Percentiles rank a stretch among this genome's conserved stretches.
These are phyloP conservation scores for Leptinotarsa defecta DNA, from an alignment of 1,140 invertebrate species.

Conservation along the genomic window DNA sequence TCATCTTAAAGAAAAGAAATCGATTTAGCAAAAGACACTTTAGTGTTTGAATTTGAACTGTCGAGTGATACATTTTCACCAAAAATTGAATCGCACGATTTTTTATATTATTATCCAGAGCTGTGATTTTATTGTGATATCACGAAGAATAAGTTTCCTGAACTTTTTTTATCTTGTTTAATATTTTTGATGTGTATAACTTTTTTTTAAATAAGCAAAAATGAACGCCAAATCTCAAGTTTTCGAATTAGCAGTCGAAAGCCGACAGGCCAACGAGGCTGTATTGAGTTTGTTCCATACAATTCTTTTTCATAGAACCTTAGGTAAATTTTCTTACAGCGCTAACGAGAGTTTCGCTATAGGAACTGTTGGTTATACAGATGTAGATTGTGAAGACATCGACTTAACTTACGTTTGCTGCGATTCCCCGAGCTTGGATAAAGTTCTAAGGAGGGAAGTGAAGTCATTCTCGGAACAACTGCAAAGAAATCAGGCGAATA, in stretches of 20 bases:
- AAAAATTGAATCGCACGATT: slow-evolving; percentile 12
- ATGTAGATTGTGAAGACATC: slow-evolving; percentile 96
- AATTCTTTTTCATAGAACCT: slow-evolving; percentile 89
- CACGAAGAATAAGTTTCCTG: slow-evolving; percentile 27
- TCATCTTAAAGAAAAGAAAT: slow-evolving; percentile 26
- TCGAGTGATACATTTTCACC: slow-evolving; percentile 34
- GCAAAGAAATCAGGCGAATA: slow-evolving; percentile 72
- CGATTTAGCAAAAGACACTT: slow-evolving; percentile 25
- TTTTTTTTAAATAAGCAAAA: slow-evolving; percentile 38
- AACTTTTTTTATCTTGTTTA: slow-evolving; percentile 30
- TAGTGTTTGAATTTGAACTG: slow-evolving; percentile 20
- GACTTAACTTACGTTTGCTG: slow-evolving; percentile 97
- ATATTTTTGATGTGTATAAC: not conserved
- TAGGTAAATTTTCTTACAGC: slow-evolving; percentile 95
- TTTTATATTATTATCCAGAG: slow-evolving; percentile 18
- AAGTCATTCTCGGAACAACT: slow-evolving; percentile 84
- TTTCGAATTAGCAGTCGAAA: slow-evolving; percentile 89
- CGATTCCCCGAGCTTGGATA: slow-evolving; percentile 77
- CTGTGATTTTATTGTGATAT: slow-evolving; percentile 45
- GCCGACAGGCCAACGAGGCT: slow-evolving; percentile 92
- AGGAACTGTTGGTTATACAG: slow-evolving; percentile 91
- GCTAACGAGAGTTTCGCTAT: slow-evolving; percentile 93
- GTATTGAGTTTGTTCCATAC: slow-evolving; percentile 94
- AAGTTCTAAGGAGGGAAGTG: slow-evolving; percentile 79
- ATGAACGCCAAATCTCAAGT: slow-evolving; percentile 90